These are phyloP conservation scores for Stegodyphus mimosarum DNA, from an alignment of 1,140 invertebrate species.

Conservation along the genomic window DNA sequence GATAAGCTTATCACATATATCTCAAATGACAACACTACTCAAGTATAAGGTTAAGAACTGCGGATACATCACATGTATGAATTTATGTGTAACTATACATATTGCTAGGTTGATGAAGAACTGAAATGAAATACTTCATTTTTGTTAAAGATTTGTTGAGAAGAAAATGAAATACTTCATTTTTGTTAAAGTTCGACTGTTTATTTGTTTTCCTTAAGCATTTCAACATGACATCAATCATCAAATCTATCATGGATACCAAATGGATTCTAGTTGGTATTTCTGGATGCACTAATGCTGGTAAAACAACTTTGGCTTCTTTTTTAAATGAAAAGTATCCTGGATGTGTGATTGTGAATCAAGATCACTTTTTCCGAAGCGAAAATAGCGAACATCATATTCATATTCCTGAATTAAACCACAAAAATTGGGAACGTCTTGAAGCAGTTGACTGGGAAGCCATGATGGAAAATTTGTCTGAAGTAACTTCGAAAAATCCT, in stretches of 20 bases:
- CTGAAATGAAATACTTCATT: no score
- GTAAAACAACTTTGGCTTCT: slow-evolving; percentile 79
- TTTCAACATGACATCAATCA: background rate
- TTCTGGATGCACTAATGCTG: slow-evolving; percentile 81
- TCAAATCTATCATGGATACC: background rate
- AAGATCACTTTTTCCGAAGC: slow-evolving; percentile 83
- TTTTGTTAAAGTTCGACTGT: no score
- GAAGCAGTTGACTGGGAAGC: slow-evolving; percentile 79
- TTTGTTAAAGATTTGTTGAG: no score
- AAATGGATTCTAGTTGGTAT: slow-evolving; percentile 79
- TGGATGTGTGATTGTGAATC: slow-evolving; percentile 74
- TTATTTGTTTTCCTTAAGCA: background rate
- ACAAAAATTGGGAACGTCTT: slow-evolving; percentile 83
- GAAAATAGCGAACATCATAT: slow-evolving; percentile 73
- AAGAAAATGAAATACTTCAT: no score
- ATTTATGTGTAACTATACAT: no score
- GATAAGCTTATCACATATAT: no score
- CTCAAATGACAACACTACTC: no score
- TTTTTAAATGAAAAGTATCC: slow-evolving; percentile 68
- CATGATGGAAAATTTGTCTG: slow-evolving; percentile 74
- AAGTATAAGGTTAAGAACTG: no score
- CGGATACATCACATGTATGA: no score
- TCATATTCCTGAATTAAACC: slow-evolving; percentile 75
- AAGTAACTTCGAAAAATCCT: slow-evolving; percentile 27
- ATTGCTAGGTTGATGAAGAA: no score